Evolutionary conservation across 2,888 invertebrate genomes (phyloP).

Genomic region (Nebria salina): DNA sequence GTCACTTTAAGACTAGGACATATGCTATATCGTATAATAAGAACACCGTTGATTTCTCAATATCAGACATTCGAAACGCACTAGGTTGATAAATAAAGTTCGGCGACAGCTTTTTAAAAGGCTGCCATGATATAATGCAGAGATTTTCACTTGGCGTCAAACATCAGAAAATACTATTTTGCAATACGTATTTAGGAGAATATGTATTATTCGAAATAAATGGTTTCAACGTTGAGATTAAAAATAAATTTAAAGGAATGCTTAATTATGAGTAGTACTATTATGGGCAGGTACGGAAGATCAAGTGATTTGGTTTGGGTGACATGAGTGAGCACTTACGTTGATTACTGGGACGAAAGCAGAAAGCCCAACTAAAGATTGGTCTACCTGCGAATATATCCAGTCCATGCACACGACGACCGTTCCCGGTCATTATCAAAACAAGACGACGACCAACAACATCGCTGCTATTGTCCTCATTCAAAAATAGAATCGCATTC

Average conservation of each 20-base stretch:
- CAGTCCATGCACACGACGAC: background rate
- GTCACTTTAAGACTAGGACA: conserved; percentile 15
- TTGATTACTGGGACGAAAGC: conserved; percentile 18
- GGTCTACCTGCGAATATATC: background rate
- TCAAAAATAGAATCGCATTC: background rate
- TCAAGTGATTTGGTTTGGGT: conserved; percentile 20
- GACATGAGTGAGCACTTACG: conserved; percentile 20
- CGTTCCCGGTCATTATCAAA: background rate
- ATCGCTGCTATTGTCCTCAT: conserved; percentile 11
- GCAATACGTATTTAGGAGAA: too few relatives aligned
- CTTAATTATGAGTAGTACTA: background rate
- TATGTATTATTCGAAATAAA: too few relatives aligned
- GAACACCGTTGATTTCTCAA: background rate
- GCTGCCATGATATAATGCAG: too few relatives aligned
- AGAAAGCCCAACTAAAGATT: background rate
- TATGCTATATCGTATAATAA: background rate
- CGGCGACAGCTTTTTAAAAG: too few relatives aligned
- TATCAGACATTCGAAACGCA: background rate
- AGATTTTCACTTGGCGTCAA: too few relatives aligned
- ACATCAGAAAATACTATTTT: too few relatives aligned
- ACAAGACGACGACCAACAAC: background rate
- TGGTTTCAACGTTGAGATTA: too few relatives aligned
- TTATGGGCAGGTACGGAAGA: background rate
- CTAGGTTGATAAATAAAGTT: too few relatives aligned
- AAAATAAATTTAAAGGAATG: too few relatives aligned